phyloP scores from a whole-genome alignment of 2,797 vertebrate species.

The Silurus aristotelis region DNA sequence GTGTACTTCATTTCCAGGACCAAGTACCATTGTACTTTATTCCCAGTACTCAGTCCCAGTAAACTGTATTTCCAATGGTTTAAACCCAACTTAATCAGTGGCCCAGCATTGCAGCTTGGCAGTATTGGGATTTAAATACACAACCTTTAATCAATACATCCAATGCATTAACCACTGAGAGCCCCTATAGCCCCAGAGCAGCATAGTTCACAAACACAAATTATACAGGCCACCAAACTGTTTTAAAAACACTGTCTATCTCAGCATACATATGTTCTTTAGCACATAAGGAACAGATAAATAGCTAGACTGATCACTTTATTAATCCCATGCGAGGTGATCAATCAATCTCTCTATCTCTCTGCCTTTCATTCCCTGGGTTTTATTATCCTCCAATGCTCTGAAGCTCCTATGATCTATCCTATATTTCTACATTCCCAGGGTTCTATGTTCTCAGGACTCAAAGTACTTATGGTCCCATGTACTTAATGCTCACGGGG shows the following conservation, averaged over 20 bases:
- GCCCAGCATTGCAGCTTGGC: no score
- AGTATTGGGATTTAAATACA: no score
- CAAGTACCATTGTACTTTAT: no score
- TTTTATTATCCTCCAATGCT: not conserved
- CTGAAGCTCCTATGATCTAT: no score
- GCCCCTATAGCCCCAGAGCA: not conserved
- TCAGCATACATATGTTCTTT: not conserved
- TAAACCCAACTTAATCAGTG: no score
- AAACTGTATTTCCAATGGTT: no score
- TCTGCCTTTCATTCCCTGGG: not conserved
- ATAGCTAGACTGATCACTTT: not conserved
- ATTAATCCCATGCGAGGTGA: not conserved
- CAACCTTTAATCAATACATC: no score
- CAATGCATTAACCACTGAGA: no score
- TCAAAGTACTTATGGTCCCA: no score
- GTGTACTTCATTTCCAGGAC: no score
- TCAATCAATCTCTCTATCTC: not conserved
- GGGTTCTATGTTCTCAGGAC: not conserved
- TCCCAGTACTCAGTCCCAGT: no score
- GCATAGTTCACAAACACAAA: not conserved
- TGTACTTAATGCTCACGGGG: no score
- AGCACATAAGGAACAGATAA: not conserved
- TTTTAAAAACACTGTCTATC: not conserved
- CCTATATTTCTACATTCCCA: not conserved
- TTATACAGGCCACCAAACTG: not conserved